Conservation (phyloP, 1,140 invertebrate species). For the Chelonus insularis region DNA sequence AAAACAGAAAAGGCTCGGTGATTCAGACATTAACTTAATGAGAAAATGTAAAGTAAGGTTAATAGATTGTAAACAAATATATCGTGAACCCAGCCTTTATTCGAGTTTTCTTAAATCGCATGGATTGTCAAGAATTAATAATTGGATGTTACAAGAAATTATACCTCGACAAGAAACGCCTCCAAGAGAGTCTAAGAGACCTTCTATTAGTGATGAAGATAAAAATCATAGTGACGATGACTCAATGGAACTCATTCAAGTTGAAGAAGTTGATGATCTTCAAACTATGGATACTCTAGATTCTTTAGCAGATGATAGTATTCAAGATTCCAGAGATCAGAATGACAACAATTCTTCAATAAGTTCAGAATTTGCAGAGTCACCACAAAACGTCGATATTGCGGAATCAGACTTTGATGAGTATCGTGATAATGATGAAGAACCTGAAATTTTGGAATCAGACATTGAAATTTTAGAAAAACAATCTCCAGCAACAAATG, state of each 20-base stretch:
- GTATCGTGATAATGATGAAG: neutral
- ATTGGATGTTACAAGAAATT: neutral
- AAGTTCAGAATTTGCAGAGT: neutral
- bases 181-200: neutral
- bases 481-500: conserved; percentile 15
- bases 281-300: neutral
- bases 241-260: conserved; percentile 9
- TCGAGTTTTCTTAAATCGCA: neutral
- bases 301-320: neutral
- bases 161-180: neutral
- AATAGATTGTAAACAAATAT: conserved; percentile 1
- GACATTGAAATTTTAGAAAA: conserved; percentile 27
- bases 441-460: neutral
- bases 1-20: neutral
- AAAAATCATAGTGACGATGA: conserved; percentile 24
- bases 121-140: neutral
- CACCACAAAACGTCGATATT: neutral
- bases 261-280: neutral
- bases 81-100: neutral
- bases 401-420: neutral
- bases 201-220: neutral
- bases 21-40: neutral
- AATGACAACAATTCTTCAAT: neutral
- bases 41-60: neutral
- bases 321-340: neutral